phyloP scores from a whole-genome alignment of 2,113 vertebrate species.

The Chaenogobius annularis region DNA sequence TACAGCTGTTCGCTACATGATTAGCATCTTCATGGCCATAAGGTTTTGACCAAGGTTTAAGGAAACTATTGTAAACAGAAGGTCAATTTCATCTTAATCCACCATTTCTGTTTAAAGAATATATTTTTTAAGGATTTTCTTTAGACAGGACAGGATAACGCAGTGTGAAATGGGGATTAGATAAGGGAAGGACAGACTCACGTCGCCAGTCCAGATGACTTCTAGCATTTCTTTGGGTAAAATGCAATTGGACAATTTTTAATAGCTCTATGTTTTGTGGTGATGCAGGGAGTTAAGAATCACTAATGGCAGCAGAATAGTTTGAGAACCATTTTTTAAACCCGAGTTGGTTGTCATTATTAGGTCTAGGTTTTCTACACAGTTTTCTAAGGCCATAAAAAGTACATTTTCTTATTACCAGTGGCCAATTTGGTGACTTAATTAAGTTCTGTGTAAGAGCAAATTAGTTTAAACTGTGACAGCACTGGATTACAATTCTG shows the following conservation, averaged over 20 bases:
- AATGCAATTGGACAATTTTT: neutral
- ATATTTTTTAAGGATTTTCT: too few species aligned
- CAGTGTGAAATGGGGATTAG: too few species aligned
- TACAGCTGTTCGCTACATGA: too few species aligned
- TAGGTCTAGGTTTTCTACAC: neutral
- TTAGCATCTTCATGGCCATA: too few species aligned
- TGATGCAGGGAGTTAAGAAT: neutral
- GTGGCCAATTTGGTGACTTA: constrained; percentile 8
- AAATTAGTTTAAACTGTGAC: constrained; percentile 26
- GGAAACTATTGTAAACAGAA: too few species aligned
- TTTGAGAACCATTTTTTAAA: neutral
- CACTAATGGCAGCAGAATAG: neutral
- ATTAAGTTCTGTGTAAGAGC: constrained; percentile 5
- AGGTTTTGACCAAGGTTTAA: too few species aligned
- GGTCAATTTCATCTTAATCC: too few species aligned
- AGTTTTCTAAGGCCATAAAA: constrained; percentile 6
- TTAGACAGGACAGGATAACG: too few species aligned
- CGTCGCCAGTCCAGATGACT: too few species aligned
- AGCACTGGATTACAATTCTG: constrained; percentile 2
- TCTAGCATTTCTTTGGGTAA: too few species aligned
- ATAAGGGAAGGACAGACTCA: too few species aligned
- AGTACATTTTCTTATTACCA: neutral
- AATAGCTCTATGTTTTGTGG: neutral
- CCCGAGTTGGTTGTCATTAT: constrained; percentile 18
- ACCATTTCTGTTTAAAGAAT: too few species aligned